Evolutionary conservation across 1,140 invertebrate species (phyloP), one percentile per base, ranked within the genome.

Genomic region (Chrysopa pallens): DNA sequence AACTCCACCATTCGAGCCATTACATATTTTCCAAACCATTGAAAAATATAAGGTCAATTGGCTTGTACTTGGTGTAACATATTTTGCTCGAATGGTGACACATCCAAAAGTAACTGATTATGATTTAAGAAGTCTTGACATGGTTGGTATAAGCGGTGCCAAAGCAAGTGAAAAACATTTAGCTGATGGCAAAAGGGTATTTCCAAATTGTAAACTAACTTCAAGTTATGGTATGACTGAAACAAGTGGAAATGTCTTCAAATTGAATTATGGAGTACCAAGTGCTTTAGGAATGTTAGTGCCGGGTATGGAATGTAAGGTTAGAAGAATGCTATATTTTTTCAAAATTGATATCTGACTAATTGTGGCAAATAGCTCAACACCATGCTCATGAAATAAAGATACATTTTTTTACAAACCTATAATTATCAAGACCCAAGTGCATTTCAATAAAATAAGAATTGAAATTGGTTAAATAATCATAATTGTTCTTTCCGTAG

Each of bases 201-300:
- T 61, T 44, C 55, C 58, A 27, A 48, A 58, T 27, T 50, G 62
- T 38, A 48, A 43, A 41, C 41, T 54, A 14, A 46, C 59, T 12
- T 55, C 60, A 52, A 60, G 57, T 2, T 67, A 64, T 42, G 65
- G 65, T 8, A 58, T 58, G 53, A 65, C 63, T 39, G 65, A 67
- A 48, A 42, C 53, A 2, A 46, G 54, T 6, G 58, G 59, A 40
- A 42, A 48, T 6, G 31, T 33, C 4, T 39, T 38, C 11, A 38
- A 48, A 12, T 45, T 50, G 6, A 15, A 33, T 33, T 15, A 42
- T n/a, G 43, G 48, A 8, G 63, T 55, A 43, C 44, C 47, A 41
- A 56, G 56, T 13, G 58, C 59, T 40, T 53, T 60, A 1, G 64
- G 64, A 6, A 56, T 42, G 52, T 38, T 60, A 28, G 41, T 51